Conservation (phyloP, 2,888 invertebrate genomes). For the Watsonalla binaria region DNA sequence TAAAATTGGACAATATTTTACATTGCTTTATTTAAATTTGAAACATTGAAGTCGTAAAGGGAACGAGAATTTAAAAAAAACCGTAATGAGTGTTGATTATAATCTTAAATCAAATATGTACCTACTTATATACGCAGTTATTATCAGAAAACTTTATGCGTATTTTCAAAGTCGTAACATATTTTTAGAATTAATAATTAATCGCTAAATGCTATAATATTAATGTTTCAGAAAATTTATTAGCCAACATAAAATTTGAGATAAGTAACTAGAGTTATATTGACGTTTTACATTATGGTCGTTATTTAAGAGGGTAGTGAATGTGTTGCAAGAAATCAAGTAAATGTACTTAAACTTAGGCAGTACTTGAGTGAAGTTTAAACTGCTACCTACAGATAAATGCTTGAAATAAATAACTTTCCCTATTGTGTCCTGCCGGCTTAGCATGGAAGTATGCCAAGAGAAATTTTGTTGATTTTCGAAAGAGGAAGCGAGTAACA, state of each 20-base stretch:
- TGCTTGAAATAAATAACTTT: constrained; percentile 44
- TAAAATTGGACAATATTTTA: constrained; percentile 69
- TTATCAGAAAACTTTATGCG: constrained; percentile 10
- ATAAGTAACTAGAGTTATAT: constrained; percentile 59
- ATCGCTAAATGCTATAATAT: constrained; percentile 41
- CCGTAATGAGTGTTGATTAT: neutral
- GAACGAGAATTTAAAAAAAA: constrained; percentile 7
- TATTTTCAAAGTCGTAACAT: constrained; percentile 24
- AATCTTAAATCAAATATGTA: neutral
- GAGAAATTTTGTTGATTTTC: too few relatives aligned
- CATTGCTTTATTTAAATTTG: constrained; percentile 23
- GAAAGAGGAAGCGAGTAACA: too few relatives aligned
- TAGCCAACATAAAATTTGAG: constrained; percentile 61
- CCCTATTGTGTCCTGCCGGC: too few relatives aligned
- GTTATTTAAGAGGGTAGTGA: constrained; percentile 50
- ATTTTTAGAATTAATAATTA: constrained; percentile 26
- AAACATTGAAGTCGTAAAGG: constrained; percentile 10
- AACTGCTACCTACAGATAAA: constrained; percentile 37
- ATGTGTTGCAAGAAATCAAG: constrained; percentile 40
- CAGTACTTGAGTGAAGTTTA: constrained; percentile 32
- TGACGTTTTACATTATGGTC: constrained; percentile 47
- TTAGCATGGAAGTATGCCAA: too few relatives aligned
- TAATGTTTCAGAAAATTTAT: constrained; percentile 69
- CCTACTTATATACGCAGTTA: neutral
- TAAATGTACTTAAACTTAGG: constrained; percentile 62